Evolutionary conservation across 2,888 invertebrate genomes (phyloP).

Genomic region (Tinea semifulvella): DNA sequence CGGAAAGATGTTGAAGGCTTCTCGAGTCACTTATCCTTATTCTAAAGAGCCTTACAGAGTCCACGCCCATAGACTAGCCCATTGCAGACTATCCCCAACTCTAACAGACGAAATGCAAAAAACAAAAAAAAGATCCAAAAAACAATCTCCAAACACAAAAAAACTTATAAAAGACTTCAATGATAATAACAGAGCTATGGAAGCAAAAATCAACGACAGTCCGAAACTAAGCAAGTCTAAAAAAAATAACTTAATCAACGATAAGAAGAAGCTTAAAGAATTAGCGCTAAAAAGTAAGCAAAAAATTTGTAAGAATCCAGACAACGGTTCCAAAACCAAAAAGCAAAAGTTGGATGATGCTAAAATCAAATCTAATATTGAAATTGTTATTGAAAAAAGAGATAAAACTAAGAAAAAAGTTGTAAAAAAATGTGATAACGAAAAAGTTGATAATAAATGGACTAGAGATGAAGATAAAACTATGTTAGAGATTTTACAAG

Average conservation of each 20-base stretch:
- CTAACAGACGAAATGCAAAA: conserved; percentile 44
- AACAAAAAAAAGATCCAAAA: conserved; percentile 40
- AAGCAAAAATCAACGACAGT: conserved; percentile 19
- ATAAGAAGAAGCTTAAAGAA: conserved; percentile 26
- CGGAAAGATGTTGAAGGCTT: conserved; percentile 72
- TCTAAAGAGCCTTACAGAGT: conserved; percentile 55
- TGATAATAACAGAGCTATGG: conserved; percentile 37
- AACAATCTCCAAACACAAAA: conserved; percentile 45
- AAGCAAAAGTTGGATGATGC: not conserved
- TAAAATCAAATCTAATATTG: conserved; percentile 18
- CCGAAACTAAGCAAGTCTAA: conserved; percentile 22
- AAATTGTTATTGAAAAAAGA: conserved; percentile 13
- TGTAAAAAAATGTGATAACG: conserved; percentile 22
- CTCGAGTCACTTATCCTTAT: conserved; percentile 66
- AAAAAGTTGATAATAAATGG: conserved; percentile 58
- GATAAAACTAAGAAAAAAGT: conserved; percentile 16
- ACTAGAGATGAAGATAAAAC: conserved; percentile 84
- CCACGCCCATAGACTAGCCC: conserved; percentile 44
- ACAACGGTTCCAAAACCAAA: not conserved
- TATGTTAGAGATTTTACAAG: conserved; percentile 79
- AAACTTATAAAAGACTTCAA: conserved; percentile 48
- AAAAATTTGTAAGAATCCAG: conserved; percentile 23
- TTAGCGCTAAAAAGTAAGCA: conserved; percentile 27
- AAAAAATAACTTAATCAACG: not conserved
- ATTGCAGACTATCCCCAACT: conserved; percentile 34